A percentile compares a stretch with the other conserved stretches of the same genome.
phyloP scores from a whole-genome alignment of 2,888 invertebrate species.

The Chymomyza amoena region DNA sequence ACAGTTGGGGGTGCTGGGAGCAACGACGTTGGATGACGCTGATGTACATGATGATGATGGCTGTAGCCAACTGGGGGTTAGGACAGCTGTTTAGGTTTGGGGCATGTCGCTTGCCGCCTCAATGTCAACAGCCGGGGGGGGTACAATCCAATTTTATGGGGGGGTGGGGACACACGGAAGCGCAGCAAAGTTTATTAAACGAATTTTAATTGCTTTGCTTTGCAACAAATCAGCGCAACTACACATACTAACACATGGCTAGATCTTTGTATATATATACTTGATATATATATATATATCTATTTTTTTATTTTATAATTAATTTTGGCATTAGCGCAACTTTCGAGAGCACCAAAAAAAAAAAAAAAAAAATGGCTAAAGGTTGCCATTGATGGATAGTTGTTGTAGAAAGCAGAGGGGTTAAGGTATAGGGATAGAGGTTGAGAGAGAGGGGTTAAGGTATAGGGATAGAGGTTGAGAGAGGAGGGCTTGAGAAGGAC shows the following conservation, averaged over 20 bases:
- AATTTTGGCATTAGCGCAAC: conserved; percentile 70
- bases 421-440: too few relatives aligned
- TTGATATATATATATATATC: conserved; percentile 4
- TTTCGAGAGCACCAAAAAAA: conserved; percentile 20
- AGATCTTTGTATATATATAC: not conserved
- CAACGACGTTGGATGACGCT: too few relatives aligned
- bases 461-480: too few relatives aligned
- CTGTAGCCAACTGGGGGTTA: too few relatives aligned
- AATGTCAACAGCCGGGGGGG: too few relatives aligned
- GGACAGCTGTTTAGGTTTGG: too few relatives aligned
- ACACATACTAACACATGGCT: too few relatives aligned
- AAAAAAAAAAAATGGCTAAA: not conserved
- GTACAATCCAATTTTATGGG: not conserved
- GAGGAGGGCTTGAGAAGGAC: too few relatives aligned
- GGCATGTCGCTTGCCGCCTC: too few relatives aligned
- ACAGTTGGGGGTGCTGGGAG: too few relatives aligned
- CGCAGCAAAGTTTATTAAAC: conserved; percentile 10
- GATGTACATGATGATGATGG: too few relatives aligned
- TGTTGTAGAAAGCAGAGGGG: not conserved
- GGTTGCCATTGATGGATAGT: not conserved
- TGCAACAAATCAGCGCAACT: not conserved
- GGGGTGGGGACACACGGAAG: not conserved
- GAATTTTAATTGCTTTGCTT: conserved; percentile 10
- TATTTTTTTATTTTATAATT: conserved; percentile 60
- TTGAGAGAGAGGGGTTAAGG: too few relatives aligned